Percentiles rank a stretch among this genome's conserved stretches.
These are phyloP conservation scores for Ferrisia virgata DNA, from an alignment of 2,888 invertebrate species.

Conservation along the genomic window DNA sequence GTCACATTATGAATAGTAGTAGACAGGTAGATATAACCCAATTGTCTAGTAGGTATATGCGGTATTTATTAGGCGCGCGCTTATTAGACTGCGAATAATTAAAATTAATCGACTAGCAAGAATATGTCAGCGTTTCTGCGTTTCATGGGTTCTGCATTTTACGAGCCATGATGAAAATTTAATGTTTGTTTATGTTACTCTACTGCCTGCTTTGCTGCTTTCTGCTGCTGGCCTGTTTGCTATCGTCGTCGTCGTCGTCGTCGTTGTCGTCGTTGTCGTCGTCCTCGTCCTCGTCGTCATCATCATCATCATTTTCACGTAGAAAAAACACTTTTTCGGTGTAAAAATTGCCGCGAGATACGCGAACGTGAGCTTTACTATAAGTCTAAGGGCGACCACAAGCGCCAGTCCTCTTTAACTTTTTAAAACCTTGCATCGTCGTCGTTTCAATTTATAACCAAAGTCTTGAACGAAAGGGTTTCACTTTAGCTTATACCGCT, in stretches of 20 bases:
- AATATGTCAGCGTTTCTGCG: slow-evolving; percentile 25
- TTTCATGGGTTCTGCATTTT: slow-evolving; percentile 1
- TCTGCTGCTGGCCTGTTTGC: too few species aligned
- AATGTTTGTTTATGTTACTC: neutral
- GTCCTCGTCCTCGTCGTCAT: neutral
- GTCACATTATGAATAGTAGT: neutral
- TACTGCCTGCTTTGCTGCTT: too few species aligned
- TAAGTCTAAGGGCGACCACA: neutral
- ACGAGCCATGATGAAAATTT: slow-evolving; percentile 10
- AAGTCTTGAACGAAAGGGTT: neutral
- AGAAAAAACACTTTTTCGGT: neutral
- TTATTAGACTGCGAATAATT: slow-evolving; percentile 30
- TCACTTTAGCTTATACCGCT: neutral
- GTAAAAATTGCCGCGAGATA: neutral
- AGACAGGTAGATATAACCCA: slow-evolving; percentile 3
- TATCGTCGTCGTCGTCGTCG: neutral
- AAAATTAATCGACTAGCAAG: slow-evolving; percentile 28
- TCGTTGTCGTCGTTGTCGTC: neutral
- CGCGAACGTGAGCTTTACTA: neutral
- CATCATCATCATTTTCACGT: neutral
- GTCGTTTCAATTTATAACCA: neutral
- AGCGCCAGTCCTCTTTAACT: neutral
- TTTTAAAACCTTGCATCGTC: neutral
- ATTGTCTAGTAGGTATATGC: neutral
- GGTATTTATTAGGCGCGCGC: slow-evolving; percentile 3